A percentile compares a stretch with the other conserved stretches of the same genome.
Conservation (phyloP, 2,888 invertebrate species). For the Drosophila macrothrix region DNA sequence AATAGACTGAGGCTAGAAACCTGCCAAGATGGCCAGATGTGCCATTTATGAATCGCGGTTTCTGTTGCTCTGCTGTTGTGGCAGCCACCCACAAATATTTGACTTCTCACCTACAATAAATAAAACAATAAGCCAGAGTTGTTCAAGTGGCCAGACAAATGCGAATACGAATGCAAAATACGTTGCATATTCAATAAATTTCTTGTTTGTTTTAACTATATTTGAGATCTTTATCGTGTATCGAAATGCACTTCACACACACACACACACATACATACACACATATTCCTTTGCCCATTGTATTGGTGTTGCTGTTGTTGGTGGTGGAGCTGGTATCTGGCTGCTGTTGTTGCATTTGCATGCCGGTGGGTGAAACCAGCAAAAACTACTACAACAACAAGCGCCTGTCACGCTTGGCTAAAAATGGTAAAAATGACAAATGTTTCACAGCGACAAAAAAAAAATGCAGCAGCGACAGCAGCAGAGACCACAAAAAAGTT, state of each 20-base stretch:
- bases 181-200: conserved; percentile 80
- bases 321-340: conserved; percentile 10
- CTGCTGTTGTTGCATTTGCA: conserved; percentile 67
- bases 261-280: conserved; percentile 28
- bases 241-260: conserved; percentile 55
- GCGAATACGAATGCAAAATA: conserved; percentile 66
- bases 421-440: conserved; percentile 81
- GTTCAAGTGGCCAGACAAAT: conserved; percentile 68
- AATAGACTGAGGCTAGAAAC: conserved; percentile 69
- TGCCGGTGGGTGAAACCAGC: conserved; percentile 74
- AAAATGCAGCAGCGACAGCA: conserved; percentile 43
- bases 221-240: conserved; percentile 78
- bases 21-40: conserved; percentile 74
- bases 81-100: conserved; percentile 78
- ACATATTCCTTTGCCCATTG: conserved; percentile 50
- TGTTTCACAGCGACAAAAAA: conserved; percentile 75
- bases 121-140: conserved; percentile 76
- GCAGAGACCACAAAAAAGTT: conserved; percentile 64
- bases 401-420: conserved; percentile 79
- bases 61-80: conserved; percentile 31
- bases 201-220: conserved; percentile 81
- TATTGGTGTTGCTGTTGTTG: conserved; percentile 30
- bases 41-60: conserved; percentile 67
- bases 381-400: conserved; percentile 55
- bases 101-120: conserved; percentile 80